phyloP scores from a whole-genome alignment of 1,140 invertebrate genomes.

The Caenorhabditis briggsae region DNA sequence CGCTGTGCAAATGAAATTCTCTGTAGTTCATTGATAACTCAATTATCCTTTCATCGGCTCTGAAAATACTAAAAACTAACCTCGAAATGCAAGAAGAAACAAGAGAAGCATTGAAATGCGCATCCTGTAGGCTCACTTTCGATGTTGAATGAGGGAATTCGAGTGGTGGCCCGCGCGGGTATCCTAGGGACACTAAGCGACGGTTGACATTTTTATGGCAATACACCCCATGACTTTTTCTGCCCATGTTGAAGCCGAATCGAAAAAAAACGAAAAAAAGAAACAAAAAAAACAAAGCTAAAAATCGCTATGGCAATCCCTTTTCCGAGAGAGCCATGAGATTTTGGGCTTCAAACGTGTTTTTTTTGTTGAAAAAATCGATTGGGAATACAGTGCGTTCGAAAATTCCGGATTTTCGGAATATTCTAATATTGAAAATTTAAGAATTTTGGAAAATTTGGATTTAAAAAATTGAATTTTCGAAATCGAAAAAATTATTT shows the following conservation, averaged over 20 bases:
- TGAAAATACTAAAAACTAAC: neutral
- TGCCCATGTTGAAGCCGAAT: neutral
- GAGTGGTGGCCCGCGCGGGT: conserved; percentile 20
- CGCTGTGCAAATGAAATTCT: neutral
- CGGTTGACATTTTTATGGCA: conserved; percentile 33
- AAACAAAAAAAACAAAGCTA: neutral
- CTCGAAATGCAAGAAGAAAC: conserved; percentile 5
- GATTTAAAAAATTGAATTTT: too few species aligned
- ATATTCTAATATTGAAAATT: too few species aligned
- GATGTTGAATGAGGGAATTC: conserved; percentile 37
- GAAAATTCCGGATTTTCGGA: too few species aligned
- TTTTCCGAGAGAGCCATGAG: too few species aligned
- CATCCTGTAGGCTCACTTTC: conserved; percentile 5
- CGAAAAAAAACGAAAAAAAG: conserved; percentile 6
- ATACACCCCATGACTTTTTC: neutral
- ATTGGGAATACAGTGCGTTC: neutral
- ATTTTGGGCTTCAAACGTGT: neutral
- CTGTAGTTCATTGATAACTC: too few species aligned
- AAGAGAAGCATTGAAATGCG: conserved; percentile 31
- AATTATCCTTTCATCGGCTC: neutral
- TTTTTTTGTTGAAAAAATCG: neutral
- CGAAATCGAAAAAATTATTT: too few species aligned
- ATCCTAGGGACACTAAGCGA: conserved; percentile 21
- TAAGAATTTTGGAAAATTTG: too few species aligned
- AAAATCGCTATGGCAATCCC: conserved; percentile 25